Evolutionary conservation across 2,888 invertebrate species (phyloP).

Genomic region (Chloroclystis v-ata): DNA sequence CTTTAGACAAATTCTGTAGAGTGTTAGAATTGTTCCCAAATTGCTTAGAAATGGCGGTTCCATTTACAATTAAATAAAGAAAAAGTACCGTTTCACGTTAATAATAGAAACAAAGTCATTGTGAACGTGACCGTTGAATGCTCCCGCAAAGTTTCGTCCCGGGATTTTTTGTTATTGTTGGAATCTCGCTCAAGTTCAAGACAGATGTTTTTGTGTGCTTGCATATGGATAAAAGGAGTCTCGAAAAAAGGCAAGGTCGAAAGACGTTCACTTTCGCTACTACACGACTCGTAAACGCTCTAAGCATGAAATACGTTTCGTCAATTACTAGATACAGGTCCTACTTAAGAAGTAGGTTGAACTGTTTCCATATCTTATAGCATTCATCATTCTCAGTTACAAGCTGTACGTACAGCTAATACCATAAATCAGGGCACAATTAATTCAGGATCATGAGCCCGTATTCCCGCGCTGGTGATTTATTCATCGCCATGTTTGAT

Average conservation of each 20-base stretch:
- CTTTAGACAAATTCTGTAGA: constrained; percentile 6
- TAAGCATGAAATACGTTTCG: constrained; percentile 34
- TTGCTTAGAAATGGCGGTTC: constrained; percentile 11
- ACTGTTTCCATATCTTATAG: background rate
- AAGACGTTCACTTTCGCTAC: constrained; percentile 61
- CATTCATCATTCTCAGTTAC: constrained; percentile 20
- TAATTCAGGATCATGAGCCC: constrained; percentile 1
- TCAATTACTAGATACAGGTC: too few relatives aligned
- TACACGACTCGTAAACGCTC: constrained; percentile 43
- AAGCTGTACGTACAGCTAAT: background rate
- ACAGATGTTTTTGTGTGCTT: constrained; percentile 23
- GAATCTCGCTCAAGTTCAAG: constrained; percentile 14
- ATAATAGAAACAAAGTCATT: constrained; percentile 22
- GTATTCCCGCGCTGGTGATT: constrained; percentile 13
- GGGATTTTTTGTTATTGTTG: constrained; percentile 16
- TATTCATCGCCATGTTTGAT: constrained; percentile 25
- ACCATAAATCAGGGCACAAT: background rate
- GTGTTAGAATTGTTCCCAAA: constrained; percentile 14
- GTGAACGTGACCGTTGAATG: constrained; percentile 16
- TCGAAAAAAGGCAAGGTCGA: constrained; percentile 53
- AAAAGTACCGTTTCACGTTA: constrained; percentile 20
- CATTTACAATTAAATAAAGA: constrained; percentile 10
- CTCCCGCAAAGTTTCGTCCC: constrained; percentile 18
- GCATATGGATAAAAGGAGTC: constrained; percentile 23
- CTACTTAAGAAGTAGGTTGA: background rate